A percentile compares a stretch with the other conserved stretches of the same genome.
phyloP scores from a whole-genome alignment of 2,888 invertebrate species.

The Caprella mutica region DNA sequence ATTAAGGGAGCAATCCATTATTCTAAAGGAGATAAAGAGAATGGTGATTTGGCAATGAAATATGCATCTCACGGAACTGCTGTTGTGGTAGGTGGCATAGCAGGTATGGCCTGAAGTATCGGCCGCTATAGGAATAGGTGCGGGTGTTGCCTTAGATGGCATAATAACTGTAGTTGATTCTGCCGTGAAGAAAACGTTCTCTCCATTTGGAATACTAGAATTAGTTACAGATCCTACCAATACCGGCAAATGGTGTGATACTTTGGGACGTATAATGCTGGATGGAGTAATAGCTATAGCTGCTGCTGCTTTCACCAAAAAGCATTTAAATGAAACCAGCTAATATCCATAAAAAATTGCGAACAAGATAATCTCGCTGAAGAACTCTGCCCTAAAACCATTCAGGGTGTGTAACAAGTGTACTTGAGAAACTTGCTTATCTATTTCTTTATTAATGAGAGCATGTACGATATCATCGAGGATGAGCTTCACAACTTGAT shows the following conservation, averaged over 20 bases:
- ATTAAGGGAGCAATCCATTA: conserved; percentile 7
- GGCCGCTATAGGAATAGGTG: background rate
- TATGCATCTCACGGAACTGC: background rate
- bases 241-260: conserved; percentile 11
- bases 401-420: too few relatives aligned
- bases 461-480: too few relatives aligned
- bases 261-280: background rate
- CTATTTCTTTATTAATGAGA: too few relatives aligned
- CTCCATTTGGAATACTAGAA: background rate
- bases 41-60: background rate
- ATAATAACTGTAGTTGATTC: background rate
- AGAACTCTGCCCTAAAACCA: too few relatives aligned
- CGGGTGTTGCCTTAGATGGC: background rate
- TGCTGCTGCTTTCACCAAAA: too few relatives aligned
- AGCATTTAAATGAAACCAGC: too few relatives aligned
- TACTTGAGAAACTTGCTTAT: too few relatives aligned
- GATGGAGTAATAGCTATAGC: background rate
- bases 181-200: background rate
- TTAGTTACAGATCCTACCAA: conserved; percentile 3
- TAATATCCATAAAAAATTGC: too few relatives aligned
- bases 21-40: background rate
- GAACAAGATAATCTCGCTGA: too few relatives aligned
- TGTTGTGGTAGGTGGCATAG: conserved; percentile 4
- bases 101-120: background rate
- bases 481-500: too few relatives aligned